phyloP scores from a whole-genome alignment of 2,888 invertebrate genomes.

The Biston betularia region DNA sequence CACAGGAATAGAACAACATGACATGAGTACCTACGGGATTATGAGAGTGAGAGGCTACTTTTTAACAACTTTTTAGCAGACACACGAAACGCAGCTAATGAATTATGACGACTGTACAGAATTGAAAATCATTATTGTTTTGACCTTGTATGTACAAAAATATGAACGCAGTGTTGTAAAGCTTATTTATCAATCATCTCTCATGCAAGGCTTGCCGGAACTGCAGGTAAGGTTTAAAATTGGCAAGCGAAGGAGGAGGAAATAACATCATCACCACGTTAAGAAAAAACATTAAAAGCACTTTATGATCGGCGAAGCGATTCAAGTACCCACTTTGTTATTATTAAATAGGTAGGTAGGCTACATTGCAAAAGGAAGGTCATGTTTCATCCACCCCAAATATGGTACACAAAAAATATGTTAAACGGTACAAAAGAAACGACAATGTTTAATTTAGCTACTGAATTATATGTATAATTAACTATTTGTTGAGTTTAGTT shows the following conservation, averaged over 20 bases:
- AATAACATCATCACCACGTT: conserved; percentile 29
- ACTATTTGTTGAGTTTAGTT: too few relatives aligned
- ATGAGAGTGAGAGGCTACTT: too few relatives aligned
- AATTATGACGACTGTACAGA: conserved; percentile 14
- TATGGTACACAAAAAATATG: conserved; percentile 7
- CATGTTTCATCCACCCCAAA: conserved; percentile 16
- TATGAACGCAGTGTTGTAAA: conserved; percentile 4
- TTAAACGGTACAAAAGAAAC: background rate
- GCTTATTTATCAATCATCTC: conserved; percentile 17
- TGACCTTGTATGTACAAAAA: conserved; percentile 14
- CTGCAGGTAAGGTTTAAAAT: conserved; percentile 17
- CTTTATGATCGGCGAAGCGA: conserved; percentile 16
- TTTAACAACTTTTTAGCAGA: too few relatives aligned
- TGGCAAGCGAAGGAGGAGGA: conserved; percentile 20
- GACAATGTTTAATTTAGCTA: background rate
- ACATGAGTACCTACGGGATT: too few relatives aligned
- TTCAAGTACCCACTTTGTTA: conserved; percentile 1
- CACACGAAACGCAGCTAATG: too few relatives aligned
- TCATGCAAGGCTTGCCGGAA: conserved; percentile 16
- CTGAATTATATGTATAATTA: background rate
- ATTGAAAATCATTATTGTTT: conserved; percentile 1
- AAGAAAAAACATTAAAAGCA: conserved; percentile 26
- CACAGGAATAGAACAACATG: too few relatives aligned
- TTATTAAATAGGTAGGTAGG: conserved; percentile 15
- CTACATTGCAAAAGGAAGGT: conserved; percentile 17